Base-by-base conservation (phyloP, 1,140 invertebrate species). In the Calliphora vicina region DNA sequence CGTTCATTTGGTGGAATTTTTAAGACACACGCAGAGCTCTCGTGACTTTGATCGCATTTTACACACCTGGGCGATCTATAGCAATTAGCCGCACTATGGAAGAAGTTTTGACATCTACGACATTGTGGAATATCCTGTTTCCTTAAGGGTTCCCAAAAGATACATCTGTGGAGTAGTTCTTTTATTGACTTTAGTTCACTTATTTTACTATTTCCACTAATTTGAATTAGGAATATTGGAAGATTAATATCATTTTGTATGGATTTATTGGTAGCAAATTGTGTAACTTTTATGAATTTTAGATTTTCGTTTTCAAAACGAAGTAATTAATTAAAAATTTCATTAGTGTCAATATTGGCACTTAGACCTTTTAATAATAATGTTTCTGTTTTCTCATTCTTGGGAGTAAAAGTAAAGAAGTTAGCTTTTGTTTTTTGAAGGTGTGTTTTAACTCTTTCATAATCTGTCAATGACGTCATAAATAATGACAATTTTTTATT, bases 151-250 rank as follows among this genome's bases (percentile, higher is more conserved):
- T 80, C 29, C 76, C 29, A 80, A 42, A 15, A 20, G 9, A 80
- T 80, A 43, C 35, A 80, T 43, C 42, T 15, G 23, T 80, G 42
- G 9, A 80, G 17, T 45, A 80, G 29, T 43, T 5, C 23, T 20
- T 80, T 80, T 23, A 80, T 80, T 45, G 76, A 27, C 35, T 80
- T 80, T 15, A 80, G 42, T 45, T 42, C 42, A 45, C 17, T 80
- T 9, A 80, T 20, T 20, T 80, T 50, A 13, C 42, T 74, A 42
- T 80, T 29, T 3, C 27, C 78, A 17, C 27, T 50, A 42, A 80
- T 35, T 80, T 80, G 78, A 45, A 80, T 20, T 35, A 80, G 6
- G 25, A 45, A 80, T 50, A 50, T 80, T 43, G 9, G 78, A 2
- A 80, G 73, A 27, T 26, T 5, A 26, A 29, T 29, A 29, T 29